phyloP scores from a whole-genome alignment of 1,140 invertebrate species.

The Atta cephalotes region DNA sequence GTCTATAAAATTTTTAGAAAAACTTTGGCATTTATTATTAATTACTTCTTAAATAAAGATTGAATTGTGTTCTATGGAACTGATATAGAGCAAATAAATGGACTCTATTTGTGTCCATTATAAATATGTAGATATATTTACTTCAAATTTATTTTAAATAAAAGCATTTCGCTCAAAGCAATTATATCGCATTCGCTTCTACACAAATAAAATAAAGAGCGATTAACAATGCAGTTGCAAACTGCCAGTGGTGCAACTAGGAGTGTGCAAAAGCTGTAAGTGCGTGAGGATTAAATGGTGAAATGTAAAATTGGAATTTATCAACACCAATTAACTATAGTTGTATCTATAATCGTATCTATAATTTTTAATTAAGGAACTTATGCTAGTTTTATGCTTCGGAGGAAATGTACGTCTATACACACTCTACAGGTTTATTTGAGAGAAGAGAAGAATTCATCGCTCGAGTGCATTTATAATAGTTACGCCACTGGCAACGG shows the following conservation, averaged over 20 bases:
- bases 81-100: neutral
- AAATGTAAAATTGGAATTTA: constrained; percentile 24
- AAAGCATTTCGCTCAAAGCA: neutral
- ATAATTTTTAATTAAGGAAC: neutral
- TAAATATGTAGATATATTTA: neutral
- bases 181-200: neutral
- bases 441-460: neutral
- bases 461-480: neutral
- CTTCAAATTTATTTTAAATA: constrained; percentile 1
- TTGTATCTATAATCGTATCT: constrained; percentile 8
- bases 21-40: neutral
- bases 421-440: constrained; percentile 15
- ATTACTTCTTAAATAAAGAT: constrained; percentile 17
- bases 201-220: neutral
- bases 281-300: neutral
- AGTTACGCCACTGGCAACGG: constrained; percentile 49
- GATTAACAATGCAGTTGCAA: constrained; percentile 25
- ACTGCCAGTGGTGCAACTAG: constrained; percentile 41
- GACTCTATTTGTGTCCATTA: neutral
- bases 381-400: constrained; percentile 1
- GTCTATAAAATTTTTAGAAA: neutral
- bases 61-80: neutral
- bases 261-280: neutral
- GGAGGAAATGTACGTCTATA: neutral
- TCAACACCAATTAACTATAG: constrained; percentile 13